Evolutionary conservation across 2,113 vertebrate species (phyloP).

Genomic region (Sakesphorus luctuosus): DNA sequence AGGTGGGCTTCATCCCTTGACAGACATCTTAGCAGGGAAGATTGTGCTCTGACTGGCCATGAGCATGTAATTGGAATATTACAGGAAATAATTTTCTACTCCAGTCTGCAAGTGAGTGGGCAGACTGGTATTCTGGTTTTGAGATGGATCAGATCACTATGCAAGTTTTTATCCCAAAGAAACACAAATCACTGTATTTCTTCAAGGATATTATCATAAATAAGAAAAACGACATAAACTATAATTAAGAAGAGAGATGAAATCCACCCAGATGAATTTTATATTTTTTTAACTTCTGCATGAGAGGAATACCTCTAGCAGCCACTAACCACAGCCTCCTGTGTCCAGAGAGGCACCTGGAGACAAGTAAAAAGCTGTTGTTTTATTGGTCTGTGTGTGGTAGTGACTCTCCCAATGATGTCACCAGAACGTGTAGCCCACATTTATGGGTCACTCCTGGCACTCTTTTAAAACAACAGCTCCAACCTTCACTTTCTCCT

Average conservation of each 20-base stretch:
- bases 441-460: not conserved
- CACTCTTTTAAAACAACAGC: not conserved
- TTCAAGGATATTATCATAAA: not conserved
- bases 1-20: not conserved
- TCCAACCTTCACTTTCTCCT: not conserved
- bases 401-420: not conserved
- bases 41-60: not conserved
- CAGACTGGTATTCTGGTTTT: not conserved
- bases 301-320: not conserved
- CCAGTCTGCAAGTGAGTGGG: not conserved
- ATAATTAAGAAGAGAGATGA: not conserved
- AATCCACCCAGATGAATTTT: not conserved
- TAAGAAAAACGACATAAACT: not conserved
- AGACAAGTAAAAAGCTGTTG: not conserved
- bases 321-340: not conserved
- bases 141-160: not conserved
- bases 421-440: not conserved
- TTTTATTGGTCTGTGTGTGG: accelerated
- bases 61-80: not conserved
- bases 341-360: not conserved
- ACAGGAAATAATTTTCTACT: not conserved
- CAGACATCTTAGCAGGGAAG: not conserved
- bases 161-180: not conserved
- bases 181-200: not conserved
- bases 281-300: not conserved